Evolutionary conservation across 1,140 invertebrate species (phyloP).

Genomic region (Cecropterus lyciades): DNA sequence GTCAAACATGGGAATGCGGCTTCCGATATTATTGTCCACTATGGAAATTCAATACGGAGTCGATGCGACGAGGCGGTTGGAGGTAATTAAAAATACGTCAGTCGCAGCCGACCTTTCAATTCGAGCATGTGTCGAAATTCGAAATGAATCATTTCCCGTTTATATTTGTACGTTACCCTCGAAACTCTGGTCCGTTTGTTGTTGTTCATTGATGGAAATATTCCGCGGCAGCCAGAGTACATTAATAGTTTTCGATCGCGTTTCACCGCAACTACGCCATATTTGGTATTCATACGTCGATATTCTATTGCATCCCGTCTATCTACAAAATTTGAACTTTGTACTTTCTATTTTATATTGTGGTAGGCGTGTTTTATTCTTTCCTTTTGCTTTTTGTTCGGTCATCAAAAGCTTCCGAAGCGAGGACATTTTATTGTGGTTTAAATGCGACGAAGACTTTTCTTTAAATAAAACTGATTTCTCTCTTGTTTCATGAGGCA

Average conservation of each 20-base stretch:
- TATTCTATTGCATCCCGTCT: background rate
- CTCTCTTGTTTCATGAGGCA: too few relatives aligned
- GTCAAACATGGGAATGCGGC: conserved; percentile 30
- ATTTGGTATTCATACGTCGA: conserved; percentile 21
- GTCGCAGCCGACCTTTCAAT: conserved; percentile 80
- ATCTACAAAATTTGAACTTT: too few relatives aligned
- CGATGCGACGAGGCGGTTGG: conserved; percentile 68
- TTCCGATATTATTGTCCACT: conserved; percentile 74
- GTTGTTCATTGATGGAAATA: conserved; percentile 59
- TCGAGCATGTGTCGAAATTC: conserved; percentile 81
- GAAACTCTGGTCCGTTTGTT: conserved; percentile 59
- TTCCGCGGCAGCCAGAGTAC: conserved; percentile 40
- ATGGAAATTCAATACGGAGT: conserved; percentile 77
- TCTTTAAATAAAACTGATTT: too few relatives aligned
- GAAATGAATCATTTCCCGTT: conserved; percentile 82
- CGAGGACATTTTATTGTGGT: too few relatives aligned
- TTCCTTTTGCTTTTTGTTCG: too few relatives aligned
- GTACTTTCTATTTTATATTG: background rate
- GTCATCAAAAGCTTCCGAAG: too few relatives aligned
- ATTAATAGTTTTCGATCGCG: conserved; percentile 46
- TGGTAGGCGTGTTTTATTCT: too few relatives aligned
- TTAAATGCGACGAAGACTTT: too few relatives aligned
- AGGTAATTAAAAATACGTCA: conserved; percentile 84
- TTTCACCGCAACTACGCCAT: conserved; percentile 15
- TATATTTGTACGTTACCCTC: conserved; percentile 72